These are phyloP conservation scores for Mythimna loreyi DNA, from an alignment of 2,888 invertebrate genomes.

Conservation along the genomic window DNA sequence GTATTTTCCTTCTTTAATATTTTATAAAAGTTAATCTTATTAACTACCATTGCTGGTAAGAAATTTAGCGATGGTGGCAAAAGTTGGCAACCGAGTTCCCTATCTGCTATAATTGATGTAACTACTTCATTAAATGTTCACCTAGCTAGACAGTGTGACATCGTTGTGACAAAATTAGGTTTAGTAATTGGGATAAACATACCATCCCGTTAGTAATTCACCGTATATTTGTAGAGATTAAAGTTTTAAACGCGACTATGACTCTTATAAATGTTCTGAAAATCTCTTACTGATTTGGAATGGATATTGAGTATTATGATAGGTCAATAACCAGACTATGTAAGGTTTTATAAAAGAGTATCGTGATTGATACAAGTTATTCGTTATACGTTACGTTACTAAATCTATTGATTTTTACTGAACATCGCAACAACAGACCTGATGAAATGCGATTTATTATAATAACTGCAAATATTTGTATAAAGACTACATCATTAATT, in stretches of 20 bases:
- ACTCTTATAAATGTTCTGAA: constrained; percentile 1
- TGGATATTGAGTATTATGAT: background rate
- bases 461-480: background rate
- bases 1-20: background rate
- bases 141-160: constrained; percentile 7
- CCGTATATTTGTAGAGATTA: background rate
- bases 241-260: background rate
- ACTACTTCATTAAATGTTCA: constrained; percentile 10
- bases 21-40: background rate
- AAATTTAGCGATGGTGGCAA: background rate
- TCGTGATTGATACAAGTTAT: too few relatives aligned
- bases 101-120: constrained; percentile 19
- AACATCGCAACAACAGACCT: background rate
- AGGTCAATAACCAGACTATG: too few relatives aligned
- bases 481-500: background rate
- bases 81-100: constrained; percentile 12
- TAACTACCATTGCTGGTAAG: constrained; percentile 3
- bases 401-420: background rate
- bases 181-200: constrained; percentile 1
- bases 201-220: background rate
- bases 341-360: background rate
- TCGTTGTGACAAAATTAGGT: constrained; percentile 2
- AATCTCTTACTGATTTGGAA: background rate
- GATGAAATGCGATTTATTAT: background rate
- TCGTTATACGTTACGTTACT: too few relatives aligned